phyloP scores from a whole-genome alignment of 2,888 invertebrate genomes.

The Pseudanteris insignis region DNA sequence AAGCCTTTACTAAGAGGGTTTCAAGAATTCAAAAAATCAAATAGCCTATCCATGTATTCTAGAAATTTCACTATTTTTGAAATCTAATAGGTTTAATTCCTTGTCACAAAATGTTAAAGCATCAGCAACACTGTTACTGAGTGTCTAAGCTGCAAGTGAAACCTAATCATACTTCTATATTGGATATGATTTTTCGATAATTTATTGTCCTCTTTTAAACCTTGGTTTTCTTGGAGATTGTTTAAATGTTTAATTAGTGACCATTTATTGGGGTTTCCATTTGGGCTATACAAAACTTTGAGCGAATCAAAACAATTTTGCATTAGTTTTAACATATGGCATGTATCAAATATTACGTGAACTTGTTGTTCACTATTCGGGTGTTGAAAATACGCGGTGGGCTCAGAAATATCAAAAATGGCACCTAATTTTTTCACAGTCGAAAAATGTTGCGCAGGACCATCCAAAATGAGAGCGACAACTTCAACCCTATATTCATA shows the following conservation, averaged over 20 bases:
- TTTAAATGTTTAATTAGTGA: not conserved
- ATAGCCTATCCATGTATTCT: conserved; percentile 10
- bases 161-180: conserved; percentile 46
- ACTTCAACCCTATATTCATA: no score
- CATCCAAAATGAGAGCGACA: not conserved
- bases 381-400: no score
- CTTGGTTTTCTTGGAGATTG: conserved; percentile 15
- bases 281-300: not conserved
- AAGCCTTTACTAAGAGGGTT: not conserved
- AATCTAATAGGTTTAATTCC: not conserved
- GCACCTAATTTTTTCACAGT: no score
- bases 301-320: conserved; percentile 11
- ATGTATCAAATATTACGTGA: conserved; percentile 13
- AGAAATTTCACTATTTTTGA: conserved; percentile 10
- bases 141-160: conserved; percentile 48
- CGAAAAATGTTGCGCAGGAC: no score
- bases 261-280: conserved; percentile 10
- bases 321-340: conserved; percentile 19
- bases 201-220: conserved; percentile 25
- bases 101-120: conserved; percentile 39
- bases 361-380: not conserved
- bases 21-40: conserved; percentile 17
- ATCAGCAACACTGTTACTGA: conserved; percentile 50
- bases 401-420: no score
- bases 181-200: conserved; percentile 17